Base-by-base conservation (phyloP, 2,888 invertebrate genomes). In the Brachynemurus nebulosus region DNA sequence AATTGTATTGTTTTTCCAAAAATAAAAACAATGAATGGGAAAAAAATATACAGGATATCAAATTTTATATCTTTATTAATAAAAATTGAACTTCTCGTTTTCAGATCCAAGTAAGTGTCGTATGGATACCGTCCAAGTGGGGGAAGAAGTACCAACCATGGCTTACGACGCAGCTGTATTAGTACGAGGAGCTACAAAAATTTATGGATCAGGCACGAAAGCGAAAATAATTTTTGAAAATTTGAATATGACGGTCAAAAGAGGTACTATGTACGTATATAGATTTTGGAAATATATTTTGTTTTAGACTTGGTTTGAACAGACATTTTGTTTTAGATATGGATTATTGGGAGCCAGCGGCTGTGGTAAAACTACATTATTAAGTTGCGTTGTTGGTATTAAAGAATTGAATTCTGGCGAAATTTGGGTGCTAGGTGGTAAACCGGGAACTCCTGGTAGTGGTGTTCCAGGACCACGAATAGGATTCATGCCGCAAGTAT, bases 401-500 rank as follows among this genome's bases (percentile, higher is more conserved):
- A 71, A 80, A 48, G 66, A 71, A 42, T 66, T 89, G 34, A 77
- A 86, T 59, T 71, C 72, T 14, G 91, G 91, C 0, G 72, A 77
- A 12, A 67, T 90, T 7, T 72, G 73, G 61, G 85, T 88, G 0
- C 68, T 90, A 25, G 89, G 88, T 0, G 75, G 79, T 3, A 69
- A 64, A 41, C 88, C 89, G 0, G 65, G 68, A 11, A 63, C 69
- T 3, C 52, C 65, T 57, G 80, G 66, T 54, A 83, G 68, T 62
- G 84, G 67, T 50, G 78, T 72, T 54, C 88, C 70, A 36, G 89
- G 83, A 5, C 69, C 75, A 3, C 64, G 74, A 46, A 80, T 91
- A 2, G 91, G 91, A 12, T 90, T 86, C 57, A 90, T 90, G 90
- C 90, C 90, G 11, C 91, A 91, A 71, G 80, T 77, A 63, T 52